A percentile compares a stretch with the other conserved stretches of the same genome.
Evolutionary conservation across 2,888 invertebrate genomes (phyloP).

Genomic region (Caenorhabditis plicata): DNA sequence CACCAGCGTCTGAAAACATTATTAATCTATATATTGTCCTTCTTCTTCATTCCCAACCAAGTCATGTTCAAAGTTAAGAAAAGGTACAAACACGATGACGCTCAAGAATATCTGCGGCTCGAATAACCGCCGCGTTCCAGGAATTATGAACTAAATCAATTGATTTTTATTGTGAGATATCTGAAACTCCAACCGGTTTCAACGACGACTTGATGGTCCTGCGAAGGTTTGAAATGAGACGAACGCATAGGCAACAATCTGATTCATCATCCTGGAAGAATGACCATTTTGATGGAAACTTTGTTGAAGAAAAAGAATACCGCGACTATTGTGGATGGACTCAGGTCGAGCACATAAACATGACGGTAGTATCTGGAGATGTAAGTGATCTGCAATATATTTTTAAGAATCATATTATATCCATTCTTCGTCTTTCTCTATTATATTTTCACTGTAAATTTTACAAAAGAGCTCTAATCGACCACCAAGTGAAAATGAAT

Average conservation of each 20-base stretch:
- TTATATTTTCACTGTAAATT: too few relatives aligned
- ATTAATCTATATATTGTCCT: background rate
- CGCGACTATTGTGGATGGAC: constrained; percentile 77
- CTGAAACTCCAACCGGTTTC: constrained; percentile 65
- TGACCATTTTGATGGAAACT: too few relatives aligned
- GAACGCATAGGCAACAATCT: constrained; percentile 66
- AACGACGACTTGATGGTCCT: constrained; percentile 66
- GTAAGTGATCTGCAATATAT: too few relatives aligned
- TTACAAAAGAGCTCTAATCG: too few relatives aligned
- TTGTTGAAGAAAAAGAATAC: constrained; percentile 68
- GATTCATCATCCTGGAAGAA: constrained; percentile 66
- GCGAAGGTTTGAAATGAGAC: constrained; percentile 65
- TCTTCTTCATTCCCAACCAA: constrained; percentile 68
- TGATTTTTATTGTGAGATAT: background rate
- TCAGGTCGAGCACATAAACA: constrained; percentile 78
- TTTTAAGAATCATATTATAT: too few relatives aligned
- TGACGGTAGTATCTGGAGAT: constrained; percentile 76
- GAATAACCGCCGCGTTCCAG: constrained; percentile 72
- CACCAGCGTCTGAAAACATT: constrained; percentile 49
- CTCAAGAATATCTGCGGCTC: constrained; percentile 76
- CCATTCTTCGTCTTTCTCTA: too few relatives aligned
- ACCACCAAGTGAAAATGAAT: too few relatives aligned
- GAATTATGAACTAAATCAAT: constrained; percentile 73
- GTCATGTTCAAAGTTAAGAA: constrained; percentile 75
- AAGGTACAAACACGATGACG: constrained; percentile 78